phyloP scores from a whole-genome alignment of 2,888 invertebrate species.

The Melolontha melolontha region DNA sequence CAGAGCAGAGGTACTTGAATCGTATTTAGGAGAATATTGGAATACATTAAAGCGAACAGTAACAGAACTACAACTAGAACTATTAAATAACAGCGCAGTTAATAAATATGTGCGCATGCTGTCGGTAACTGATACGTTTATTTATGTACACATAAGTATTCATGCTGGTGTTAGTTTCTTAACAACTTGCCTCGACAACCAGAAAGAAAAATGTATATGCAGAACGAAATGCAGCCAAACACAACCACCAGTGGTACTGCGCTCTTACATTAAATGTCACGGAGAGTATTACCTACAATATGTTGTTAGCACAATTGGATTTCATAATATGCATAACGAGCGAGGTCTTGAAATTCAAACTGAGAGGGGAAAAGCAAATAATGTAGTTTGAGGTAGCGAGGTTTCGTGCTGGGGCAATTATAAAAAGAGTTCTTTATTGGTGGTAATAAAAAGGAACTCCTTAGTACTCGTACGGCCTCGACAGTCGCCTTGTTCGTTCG shows the following conservation, averaged over 20 bases:
- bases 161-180: slow-evolving; percentile 4
- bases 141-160: neutral
- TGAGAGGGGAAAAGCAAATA: neutral
- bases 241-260: neutral
- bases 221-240: slow-evolving; percentile 12
- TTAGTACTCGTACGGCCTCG: neutral
- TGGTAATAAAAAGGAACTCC: slow-evolving; percentile 33
- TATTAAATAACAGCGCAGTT: slow-evolving; percentile 20
- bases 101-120: slow-evolving; percentile 9
- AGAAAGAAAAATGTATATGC: neutral
- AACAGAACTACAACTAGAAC: neutral
- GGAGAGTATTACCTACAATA: neutral
- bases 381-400: slow-evolving; percentile 15
- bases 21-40: too few relatives aligned
- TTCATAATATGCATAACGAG: slow-evolving; percentile 24
- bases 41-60: too few relatives aligned
- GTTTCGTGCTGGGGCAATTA: slow-evolving; percentile 30
- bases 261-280: neutral
- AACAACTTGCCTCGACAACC: slow-evolving; percentile 4
- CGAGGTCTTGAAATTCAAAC: slow-evolving; percentile 7
- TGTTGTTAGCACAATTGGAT: slow-evolving; percentile 5
- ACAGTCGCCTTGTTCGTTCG: too few relatives aligned
- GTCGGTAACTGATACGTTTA: slow-evolving; percentile 15
- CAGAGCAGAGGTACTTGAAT: too few relatives aligned
- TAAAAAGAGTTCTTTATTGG: slow-evolving; percentile 37